Conservation (phyloP, 2,113 vertebrate species). For the Catharus fuscescens region DNA sequence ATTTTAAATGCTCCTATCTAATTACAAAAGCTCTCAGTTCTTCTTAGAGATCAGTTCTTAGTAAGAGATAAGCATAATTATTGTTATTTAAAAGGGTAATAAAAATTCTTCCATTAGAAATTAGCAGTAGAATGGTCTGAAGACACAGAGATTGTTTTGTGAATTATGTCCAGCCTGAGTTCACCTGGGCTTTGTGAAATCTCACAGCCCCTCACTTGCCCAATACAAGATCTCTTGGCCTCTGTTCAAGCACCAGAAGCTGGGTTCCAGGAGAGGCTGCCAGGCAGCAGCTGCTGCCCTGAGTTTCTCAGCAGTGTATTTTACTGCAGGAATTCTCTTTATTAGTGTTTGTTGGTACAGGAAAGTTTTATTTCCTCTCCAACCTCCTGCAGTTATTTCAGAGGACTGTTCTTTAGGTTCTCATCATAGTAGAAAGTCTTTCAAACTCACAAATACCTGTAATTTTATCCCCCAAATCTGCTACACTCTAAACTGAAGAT, state of each 20-base stretch:
- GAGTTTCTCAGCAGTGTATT: not conserved
- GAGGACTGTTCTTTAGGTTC: not conserved
- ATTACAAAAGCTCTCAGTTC: not conserved
- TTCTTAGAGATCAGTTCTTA: not conserved
- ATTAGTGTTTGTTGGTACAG: not conserved
- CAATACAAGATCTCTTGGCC: not conserved
- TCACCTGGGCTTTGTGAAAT: not conserved
- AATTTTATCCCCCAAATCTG: not conserved
- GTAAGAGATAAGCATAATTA: not conserved
- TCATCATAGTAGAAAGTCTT: not conserved
- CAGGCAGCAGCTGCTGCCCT: not conserved
- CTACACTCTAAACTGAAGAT: not conserved
- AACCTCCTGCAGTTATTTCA: not conserved
- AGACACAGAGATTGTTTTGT: not conserved
- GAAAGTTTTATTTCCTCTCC: not conserved
- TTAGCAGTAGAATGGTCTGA: not conserved
- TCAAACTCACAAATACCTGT: not conserved
- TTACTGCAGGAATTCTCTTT: not conserved
- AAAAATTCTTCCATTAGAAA: not conserved
- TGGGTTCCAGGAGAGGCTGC: not conserved
- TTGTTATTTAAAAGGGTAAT: not conserved
- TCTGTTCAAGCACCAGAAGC: not conserved
- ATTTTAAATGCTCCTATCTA: not conserved
- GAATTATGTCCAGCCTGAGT: not conserved
- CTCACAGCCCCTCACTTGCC: not conserved